These are phyloP conservation scores for Drosophila niveifrons DNA, from an alignment of 2,888 invertebrate species.

Conservation along the genomic window DNA sequence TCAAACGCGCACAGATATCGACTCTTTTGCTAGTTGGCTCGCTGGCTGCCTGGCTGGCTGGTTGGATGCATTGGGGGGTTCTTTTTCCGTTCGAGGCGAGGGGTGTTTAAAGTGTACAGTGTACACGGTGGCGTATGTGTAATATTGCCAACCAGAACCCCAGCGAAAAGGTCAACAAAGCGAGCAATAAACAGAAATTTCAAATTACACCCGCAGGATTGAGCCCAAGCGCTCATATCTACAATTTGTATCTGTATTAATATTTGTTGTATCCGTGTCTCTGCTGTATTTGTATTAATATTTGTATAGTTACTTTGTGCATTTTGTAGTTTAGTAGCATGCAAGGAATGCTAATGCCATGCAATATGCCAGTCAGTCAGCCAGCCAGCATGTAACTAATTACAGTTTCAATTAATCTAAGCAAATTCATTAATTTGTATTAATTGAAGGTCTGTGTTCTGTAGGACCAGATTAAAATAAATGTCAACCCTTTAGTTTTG, in stretches of 20 bases:
- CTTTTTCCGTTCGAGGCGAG: background rate
- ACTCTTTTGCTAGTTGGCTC: slow-evolving; percentile 18
- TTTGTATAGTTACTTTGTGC: slow-evolving; percentile 10
- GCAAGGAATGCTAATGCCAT: slow-evolving; percentile 11
- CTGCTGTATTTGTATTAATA: slow-evolving; percentile 2
- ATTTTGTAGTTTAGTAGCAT: slow-evolving; percentile 31
- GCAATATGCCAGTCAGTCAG: background rate
- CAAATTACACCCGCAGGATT: slow-evolving; percentile 54
- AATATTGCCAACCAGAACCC: slow-evolving; percentile 32
- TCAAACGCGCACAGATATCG: slow-evolving; percentile 52
- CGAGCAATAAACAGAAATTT: slow-evolving; percentile 51
- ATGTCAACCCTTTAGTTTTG: slow-evolving; percentile 30
- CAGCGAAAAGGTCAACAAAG: slow-evolving; percentile 43
- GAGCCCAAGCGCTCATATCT: slow-evolving; percentile 8
- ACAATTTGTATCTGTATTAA: slow-evolving; percentile 11
- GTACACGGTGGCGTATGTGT: slow-evolving; percentile 21
- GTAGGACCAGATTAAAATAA: slow-evolving; percentile 12
- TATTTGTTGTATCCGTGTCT: slow-evolving; percentile 12
- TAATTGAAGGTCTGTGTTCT: slow-evolving; percentile 17
- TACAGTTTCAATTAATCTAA: slow-evolving; percentile 24
- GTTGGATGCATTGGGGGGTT: background rate
- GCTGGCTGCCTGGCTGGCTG: background rate
- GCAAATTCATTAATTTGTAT: slow-evolving; percentile 26
- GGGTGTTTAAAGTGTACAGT: slow-evolving; percentile 15
- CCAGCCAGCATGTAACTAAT: background rate